Evolutionary conservation across 2,888 invertebrate species (phyloP), one percentile per base, ranked within the genome.

Genomic region (Callyntrura guangdongensis): DNA sequence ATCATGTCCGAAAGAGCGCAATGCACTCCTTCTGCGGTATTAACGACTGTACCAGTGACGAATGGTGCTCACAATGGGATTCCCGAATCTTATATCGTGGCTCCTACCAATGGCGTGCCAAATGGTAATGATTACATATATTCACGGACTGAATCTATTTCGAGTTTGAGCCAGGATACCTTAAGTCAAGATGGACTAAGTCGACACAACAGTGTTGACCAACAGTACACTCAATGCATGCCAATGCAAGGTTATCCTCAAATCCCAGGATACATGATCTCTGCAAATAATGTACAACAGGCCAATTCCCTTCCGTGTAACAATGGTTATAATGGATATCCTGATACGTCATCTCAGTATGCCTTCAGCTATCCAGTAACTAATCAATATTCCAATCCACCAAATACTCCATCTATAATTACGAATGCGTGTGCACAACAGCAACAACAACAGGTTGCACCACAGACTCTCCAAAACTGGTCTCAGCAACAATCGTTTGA

Each of bases 341-440:
- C 81, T 22, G 90, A 86, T n/a, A 5, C 90, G 0, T 49, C 69
- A 1, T 59, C 85, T 69, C 90, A 86, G 11, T 81, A 72, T 36
- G 81, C 90, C 14, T 90, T 53, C 36, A 86, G 81, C 49, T 90
- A 90, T 27, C 86, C 90, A 45, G 27, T 72, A 14, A n/a, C n/a
- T n/a, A 90, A 79, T 25, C 69, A 69, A 27, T 90, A 90, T 86
- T 81, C 90, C 59, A 90, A 90, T 64, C 86, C 90, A 8, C 90
- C 90, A 47, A 90, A 86, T 72, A 86, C 86, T 79, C 90, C 90
- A 8, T 17, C 69, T 36, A 45, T 53, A n/a, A 67, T 45, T n/a
- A 17, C 49, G 8, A 72, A 69, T 25, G 72, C 72, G 47, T 47
- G 36, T 8, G 22, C 61, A 20, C 72, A 72, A n/a, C n/a, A n/a